Evolutionary conservation across 2,113 vertebrate species (phyloP), one percentile per base, ranked within the genome.

Genomic region (Macquaria ambigua): DNA sequence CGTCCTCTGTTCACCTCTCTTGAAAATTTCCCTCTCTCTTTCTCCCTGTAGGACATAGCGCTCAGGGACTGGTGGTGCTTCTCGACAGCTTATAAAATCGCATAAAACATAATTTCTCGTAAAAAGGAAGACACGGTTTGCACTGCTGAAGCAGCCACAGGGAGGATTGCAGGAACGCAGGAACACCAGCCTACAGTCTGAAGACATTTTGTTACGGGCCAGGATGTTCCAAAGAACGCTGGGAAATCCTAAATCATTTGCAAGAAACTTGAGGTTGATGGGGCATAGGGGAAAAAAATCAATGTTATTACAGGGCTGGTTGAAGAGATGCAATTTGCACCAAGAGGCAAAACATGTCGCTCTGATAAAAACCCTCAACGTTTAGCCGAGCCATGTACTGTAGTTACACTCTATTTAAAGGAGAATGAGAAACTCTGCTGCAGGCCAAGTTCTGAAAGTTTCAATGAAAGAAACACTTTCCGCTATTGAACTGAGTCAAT

Each of bases 261-360:
- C 23, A 18, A 43, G 71, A 48, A 87, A 74, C 56, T 31, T 79
- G 55, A 55, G 82, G 77, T 79, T 85, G 83, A 92, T 86, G 80
- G 64, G 73, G 28, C 71, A 82, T 48, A 15, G 25, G 39, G 18
- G n/a, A 2, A 23, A 48, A 69, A 87, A 86, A 90, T 89, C 90
- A 85, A 89, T 91, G 74, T 74, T 91, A 93, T 87, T 87, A 89
- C 72, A 82, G 61, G 70, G 46, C 58, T 67, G 78, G 50, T 81
- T 90, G 76, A 85, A 56, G 71, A 81, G 77, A 83, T 81, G 67
- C 55, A 68, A 81, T 91, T 88, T 87, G 34, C 37, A 64, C 87
- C 74, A 41, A 55, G 74, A 89, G 82, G 88, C 56, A 76, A 83
- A 92, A 84, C 81, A 89, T 55, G 76, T 52, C 31, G 0, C 31